Percentiles rank a stretch among this genome's conserved stretches.
phyloP scores from a whole-genome alignment of 92 coral and sea anemone species.

The Siderastrea siderea region DNA sequence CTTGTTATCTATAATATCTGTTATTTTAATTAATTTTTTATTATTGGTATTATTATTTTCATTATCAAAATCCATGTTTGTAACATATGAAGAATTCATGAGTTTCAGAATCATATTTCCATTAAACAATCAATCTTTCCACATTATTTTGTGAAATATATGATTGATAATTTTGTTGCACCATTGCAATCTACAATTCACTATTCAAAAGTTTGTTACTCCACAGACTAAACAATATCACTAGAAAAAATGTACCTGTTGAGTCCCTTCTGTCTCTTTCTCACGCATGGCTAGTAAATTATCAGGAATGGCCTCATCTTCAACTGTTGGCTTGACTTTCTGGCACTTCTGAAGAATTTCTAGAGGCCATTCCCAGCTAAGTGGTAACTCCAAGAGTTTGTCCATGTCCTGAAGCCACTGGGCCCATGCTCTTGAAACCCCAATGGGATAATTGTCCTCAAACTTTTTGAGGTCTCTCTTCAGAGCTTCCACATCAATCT shows the following conservation, averaged over 20 bases:
- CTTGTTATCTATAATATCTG: too few relatives aligned
- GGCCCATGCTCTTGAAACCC: background rate
- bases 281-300: slow-evolving; percentile 6
- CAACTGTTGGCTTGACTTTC: background rate
- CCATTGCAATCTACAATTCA: background rate
- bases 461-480: slow-evolving; percentile 5
- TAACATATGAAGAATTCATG: too few relatives aligned
- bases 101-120: too few relatives aligned
- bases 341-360: background rate
- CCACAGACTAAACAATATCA: background rate
- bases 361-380: background rate
- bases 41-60: too few relatives aligned
- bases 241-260: background rate
- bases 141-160: too few relatives aligned
- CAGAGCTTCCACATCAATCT: slow-evolving; percentile 47
- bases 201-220: background rate
- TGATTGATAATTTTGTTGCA: background rate
- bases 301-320: background rate
- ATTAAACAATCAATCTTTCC: too few relatives aligned
- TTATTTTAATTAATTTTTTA: too few relatives aligned
- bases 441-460: background rate
- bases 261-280: background rate
- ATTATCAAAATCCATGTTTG: too few relatives aligned
- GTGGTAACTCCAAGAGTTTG: background rate
- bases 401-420: background rate